A percentile compares a stretch with the other conserved stretches of the same genome.
These are phyloP conservation scores for Accipiter cooperii DNA, from an alignment of 2,113 vertebrate species.

Conservation along the genomic window DNA sequence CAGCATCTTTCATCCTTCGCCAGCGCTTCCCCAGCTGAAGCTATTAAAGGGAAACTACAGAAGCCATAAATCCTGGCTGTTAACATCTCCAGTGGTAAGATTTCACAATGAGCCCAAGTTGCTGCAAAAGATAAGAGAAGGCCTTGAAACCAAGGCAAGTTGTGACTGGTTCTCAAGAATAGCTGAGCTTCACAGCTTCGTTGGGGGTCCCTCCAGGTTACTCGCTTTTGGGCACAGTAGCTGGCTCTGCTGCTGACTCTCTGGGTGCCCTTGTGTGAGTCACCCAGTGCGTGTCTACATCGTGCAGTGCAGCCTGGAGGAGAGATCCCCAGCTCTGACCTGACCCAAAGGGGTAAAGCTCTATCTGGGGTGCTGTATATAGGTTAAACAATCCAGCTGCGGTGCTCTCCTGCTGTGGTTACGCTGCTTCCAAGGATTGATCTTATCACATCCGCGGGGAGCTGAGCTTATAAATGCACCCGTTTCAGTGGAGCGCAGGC, in stretches of 20 bases:
- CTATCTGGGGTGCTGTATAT: neutral
- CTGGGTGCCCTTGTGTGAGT: neutral
- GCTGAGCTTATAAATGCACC: neutral
- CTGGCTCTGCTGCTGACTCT: neutral
- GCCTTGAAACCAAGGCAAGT: constrained; percentile 16
- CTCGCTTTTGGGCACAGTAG: neutral
- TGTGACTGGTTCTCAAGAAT: neutral
- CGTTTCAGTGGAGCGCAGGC: rapidly evolving
- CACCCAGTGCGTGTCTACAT: neutral
- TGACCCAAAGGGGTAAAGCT: neutral
- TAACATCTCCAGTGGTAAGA: constrained; percentile 33
- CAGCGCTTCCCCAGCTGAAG: constrained; percentile 67
- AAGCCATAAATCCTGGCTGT: constrained; percentile 41
- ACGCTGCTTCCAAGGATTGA: neutral
- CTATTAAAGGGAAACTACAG: constrained; percentile 68
- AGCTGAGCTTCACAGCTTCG: constrained; percentile 36
- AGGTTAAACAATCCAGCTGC: neutral
- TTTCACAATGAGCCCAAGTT: constrained; percentile 39
- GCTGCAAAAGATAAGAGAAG: constrained; percentile 27
- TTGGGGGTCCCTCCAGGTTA: constrained; percentile 37
- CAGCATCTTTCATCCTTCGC: constrained; percentile 72
- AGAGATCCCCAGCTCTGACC: neutral
- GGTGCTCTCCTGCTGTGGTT: neutral
- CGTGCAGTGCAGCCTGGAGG: neutral
- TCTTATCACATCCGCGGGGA: rapidly evolving